These are phyloP conservation scores for Hapalemur alaotrensis DNA, from an alignment of 2,797 vertebrate genomes.

Conservation along the genomic window DNA sequence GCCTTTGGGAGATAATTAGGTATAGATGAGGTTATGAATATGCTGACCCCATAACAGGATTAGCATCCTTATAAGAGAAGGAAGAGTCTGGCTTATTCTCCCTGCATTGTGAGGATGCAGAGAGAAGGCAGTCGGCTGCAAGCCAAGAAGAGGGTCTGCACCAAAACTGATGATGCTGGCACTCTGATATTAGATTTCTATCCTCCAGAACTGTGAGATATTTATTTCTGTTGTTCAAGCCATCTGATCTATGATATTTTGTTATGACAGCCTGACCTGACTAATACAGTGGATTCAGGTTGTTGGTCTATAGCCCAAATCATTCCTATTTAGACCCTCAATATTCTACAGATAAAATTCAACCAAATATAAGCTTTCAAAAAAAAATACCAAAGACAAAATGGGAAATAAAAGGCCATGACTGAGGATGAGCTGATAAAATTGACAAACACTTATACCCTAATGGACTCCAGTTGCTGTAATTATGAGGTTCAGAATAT, in stretches of 20 bases:
- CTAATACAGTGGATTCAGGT: not conserved
- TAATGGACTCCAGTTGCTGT: not conserved
- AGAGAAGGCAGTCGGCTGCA: not conserved
- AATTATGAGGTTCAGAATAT: not conserved
- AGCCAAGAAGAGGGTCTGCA: not conserved
- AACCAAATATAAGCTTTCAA: not conserved
- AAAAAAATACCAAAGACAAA: not conserved
- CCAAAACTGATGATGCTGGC: not conserved
- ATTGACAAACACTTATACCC: not conserved
- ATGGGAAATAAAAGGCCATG: not conserved
- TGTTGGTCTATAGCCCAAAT: not conserved
- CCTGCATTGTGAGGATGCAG: not conserved
- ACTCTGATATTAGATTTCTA: not conserved
- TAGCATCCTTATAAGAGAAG: not conserved
- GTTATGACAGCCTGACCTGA: not conserved
- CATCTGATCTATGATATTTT: not conserved
- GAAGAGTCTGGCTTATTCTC: not conserved
- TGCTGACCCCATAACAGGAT: not conserved
- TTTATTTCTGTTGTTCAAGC: not conserved
- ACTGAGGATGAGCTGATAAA: not conserved
- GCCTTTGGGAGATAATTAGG: not conserved
- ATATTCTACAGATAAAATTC: not conserved
- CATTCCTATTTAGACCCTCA: not conserved
- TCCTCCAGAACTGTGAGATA: not conserved
- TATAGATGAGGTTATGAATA: too few species aligned